Conservation (phyloP, 2,888 invertebrate species). For the Lepidocyrtinus sp. region DNA sequence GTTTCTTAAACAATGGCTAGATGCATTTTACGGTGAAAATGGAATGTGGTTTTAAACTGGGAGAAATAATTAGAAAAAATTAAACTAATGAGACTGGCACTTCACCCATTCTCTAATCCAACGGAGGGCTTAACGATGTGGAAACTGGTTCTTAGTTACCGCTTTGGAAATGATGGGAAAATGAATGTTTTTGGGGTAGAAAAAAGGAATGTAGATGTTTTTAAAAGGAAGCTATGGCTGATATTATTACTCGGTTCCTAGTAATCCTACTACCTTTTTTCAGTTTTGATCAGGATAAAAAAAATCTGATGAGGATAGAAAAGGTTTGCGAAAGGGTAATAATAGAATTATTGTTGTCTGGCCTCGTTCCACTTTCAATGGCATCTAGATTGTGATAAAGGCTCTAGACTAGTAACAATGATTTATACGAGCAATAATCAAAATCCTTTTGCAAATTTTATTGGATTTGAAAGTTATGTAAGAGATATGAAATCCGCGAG, state of each 20-base stretch:
- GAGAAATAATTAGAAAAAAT: slow-evolving; percentile 49
- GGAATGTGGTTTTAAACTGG: slow-evolving; percentile 34
- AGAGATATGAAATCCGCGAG: neutral
- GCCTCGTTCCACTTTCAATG: slow-evolving; percentile 7
- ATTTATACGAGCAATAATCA: slow-evolving; percentile 52
- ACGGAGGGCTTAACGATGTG: slow-evolving; percentile 48
- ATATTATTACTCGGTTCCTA: no score
- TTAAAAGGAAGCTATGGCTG: slow-evolving; percentile 26
- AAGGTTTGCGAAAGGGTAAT: slow-evolving; percentile 20
- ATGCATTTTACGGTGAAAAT: neutral
- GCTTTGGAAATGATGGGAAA: slow-evolving; percentile 49
- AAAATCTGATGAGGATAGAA: neutral
- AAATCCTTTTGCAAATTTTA: slow-evolving; percentile 56
- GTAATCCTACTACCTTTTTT: neutral
- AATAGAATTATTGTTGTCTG: slow-evolving; percentile 27
- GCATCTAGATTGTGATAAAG: slow-evolving; percentile 28
- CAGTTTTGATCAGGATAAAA: slow-evolving; percentile 10
- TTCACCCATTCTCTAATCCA: slow-evolving; percentile 1
- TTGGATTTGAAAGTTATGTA: slow-evolving; percentile 42
- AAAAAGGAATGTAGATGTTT: neutral
- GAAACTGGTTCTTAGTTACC: slow-evolving; percentile 56
- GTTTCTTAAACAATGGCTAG: neutral
- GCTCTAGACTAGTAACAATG: slow-evolving; percentile 41
- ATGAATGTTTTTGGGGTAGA: slow-evolving; percentile 15
- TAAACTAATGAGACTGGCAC: slow-evolving; percentile 55